phyloP scores from a whole-genome alignment of 2,113 vertebrate genomes.

The Microtus pennsylvanicus region DNA sequence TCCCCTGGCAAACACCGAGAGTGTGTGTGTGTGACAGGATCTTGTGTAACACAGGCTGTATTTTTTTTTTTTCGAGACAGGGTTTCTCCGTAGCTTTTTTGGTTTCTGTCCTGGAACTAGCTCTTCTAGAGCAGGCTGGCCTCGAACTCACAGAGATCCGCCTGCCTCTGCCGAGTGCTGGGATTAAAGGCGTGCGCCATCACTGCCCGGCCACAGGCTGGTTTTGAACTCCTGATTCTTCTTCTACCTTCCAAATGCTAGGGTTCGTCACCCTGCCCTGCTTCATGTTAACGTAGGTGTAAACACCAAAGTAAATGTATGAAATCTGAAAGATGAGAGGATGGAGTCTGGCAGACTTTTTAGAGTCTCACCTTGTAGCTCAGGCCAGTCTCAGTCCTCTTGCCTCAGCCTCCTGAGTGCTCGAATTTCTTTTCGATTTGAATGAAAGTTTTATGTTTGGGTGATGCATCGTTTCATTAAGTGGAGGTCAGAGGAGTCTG shows the following conservation, averaged over 20 bases:
- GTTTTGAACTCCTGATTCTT: not conserved
- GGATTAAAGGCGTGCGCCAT: no score
- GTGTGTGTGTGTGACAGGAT: not conserved
- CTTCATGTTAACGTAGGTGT: not conserved
- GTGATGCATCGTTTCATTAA: no score
- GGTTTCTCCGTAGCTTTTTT: no score
- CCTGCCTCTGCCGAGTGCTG: no score
- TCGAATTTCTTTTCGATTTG: not conserved
- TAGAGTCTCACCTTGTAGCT: not conserved
- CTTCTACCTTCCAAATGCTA: not conserved
- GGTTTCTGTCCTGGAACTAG: no score
- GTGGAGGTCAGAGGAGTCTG: not conserved
- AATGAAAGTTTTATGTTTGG: not conserved
- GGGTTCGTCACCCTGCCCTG: not conserved
- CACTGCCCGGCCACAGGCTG: not conserved
- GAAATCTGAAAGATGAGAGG: not conserved
- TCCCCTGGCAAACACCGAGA: not conserved
- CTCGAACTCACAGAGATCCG: no score
- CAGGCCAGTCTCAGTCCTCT: not conserved
- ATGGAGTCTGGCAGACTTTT: not conserved
- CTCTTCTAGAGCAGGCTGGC: no score
- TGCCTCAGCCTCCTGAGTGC: not conserved
- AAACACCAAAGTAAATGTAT: constrained; percentile 43
- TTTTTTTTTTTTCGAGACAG: no score
- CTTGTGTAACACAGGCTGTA: not conserved